Evolutionary conservation across 2,888 invertebrate genomes (phyloP), one percentile per base, ranked within the genome.

Genomic region (Caenorhabditis wallacei): DNA sequence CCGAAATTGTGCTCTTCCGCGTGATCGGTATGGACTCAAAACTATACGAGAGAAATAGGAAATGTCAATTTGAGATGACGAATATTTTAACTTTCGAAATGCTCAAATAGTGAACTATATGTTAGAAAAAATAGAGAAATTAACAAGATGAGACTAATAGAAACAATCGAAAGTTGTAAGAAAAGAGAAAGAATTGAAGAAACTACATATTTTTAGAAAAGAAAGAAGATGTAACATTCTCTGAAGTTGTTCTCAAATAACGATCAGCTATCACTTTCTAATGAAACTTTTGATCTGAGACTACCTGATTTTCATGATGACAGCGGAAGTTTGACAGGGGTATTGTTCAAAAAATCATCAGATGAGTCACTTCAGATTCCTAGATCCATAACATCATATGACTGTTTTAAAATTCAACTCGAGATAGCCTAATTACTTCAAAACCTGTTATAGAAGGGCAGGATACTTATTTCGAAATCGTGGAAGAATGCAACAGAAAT

Each of bases 31-130:
- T 66, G 75, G 48, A 35, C 66, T 66, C 63, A 16, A 46, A 43
- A 26, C 24, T 22, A 40, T 53, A 64, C 46, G 30, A 11, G 11
- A 48, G 30, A 1, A 35, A 18, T 13, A 16, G 51, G 24, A 74
- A 75, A 59, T 57, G 75, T 75, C 75, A 68, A 68, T 75, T 51
- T 56, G n/a, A 16, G 26, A 56, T 64, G 75, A 74, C 66, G 54
- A 51, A 56, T 43, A 56, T 35, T 37, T 53, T 3, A 43, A 53
- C 46, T 64, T 74, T 74, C 72, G 57, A 74, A 74, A 74, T 66
- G 22, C 24, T 13, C 22, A 53, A 53, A 24, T n/a, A 11, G 1
- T 3, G 24, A 24, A 48, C 22, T 53, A n/a, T n/a, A 37, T 11
- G 13, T 63, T 18, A 30, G 26, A 46, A 24, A 46, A 24, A 40